These are phyloP conservation scores for Apodemus sylvaticus DNA, from an alignment of 2,113 vertebrate genomes.

Conservation along the genomic window DNA sequence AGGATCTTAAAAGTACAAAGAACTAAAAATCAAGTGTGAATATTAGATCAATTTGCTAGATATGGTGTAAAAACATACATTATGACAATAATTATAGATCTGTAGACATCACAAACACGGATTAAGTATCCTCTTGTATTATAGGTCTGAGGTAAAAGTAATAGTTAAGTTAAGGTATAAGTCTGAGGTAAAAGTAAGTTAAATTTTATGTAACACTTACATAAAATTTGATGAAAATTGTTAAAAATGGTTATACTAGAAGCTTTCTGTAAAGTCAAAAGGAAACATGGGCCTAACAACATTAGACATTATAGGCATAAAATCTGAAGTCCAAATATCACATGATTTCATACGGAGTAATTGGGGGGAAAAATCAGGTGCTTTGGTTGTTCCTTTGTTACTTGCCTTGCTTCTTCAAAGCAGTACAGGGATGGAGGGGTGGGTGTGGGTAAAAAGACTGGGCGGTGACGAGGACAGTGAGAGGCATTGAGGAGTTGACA, in stretches of 20 bases:
- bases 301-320: constrained; percentile 18
- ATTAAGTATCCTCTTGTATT: background rate
- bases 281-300: background rate
- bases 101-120: background rate
- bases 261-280: background rate
- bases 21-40: background rate
- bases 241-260: background rate
- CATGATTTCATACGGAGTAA: background rate
- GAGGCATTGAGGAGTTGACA: background rate
- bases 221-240: background rate
- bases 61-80: background rate
- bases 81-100: background rate
- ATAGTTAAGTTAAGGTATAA: too few species aligned
- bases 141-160: background rate
- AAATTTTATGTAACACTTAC: constrained; percentile 35
- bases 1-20: background rate
- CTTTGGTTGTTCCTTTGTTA: constrained; percentile 22
- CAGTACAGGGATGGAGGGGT: background rate
- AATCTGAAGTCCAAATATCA: constrained; percentile 11
- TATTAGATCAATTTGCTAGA: background rate
- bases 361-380: background rate
- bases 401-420: background rate
- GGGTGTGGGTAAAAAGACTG: background rate
- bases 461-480: background rate
- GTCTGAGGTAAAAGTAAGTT: background rate